phyloP scores from a whole-genome alignment of 2,113 vertebrate genomes.

The Dermatemys mawii region DNA sequence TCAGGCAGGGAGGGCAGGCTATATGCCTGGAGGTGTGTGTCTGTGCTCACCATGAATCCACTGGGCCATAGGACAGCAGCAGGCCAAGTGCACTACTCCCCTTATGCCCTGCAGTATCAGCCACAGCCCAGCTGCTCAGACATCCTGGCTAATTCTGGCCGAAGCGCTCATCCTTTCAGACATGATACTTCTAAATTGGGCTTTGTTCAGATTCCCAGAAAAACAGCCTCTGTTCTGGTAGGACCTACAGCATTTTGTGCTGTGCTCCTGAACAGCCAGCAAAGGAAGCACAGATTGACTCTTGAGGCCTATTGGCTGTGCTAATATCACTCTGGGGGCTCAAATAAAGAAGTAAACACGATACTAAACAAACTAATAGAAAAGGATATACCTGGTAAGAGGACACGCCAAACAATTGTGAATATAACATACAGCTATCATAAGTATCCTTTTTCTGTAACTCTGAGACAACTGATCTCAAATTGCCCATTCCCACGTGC shows the following conservation, averaged over 20 bases:
- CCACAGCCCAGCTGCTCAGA: neutral
- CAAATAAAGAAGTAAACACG: neutral
- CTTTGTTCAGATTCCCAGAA: neutral
- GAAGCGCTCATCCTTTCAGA: neutral
- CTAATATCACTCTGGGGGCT: neutral
- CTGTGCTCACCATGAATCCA: too few species aligned
- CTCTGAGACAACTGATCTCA: rapidly evolving
- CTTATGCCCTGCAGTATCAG: too few species aligned
- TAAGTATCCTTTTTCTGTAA: neutral
- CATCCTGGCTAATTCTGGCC: neutral
- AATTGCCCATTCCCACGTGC: rapidly evolving
- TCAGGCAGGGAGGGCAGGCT: neutral
- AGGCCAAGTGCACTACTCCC: too few species aligned
- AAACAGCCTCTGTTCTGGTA: neutral
- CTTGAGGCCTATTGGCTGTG: neutral
- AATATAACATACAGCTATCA: neutral
- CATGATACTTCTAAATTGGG: neutral
- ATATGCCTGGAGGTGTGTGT: neutral
- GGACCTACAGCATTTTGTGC: neutral
- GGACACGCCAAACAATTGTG: rapidly evolving
- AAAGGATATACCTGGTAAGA: neutral
- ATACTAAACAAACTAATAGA: neutral
- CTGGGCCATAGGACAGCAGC: too few species aligned
- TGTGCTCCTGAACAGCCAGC: neutral
- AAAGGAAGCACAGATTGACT: neutral